Base-by-base conservation (phyloP, 2,888 invertebrate species). In the Rhagonycha lutea region DNA sequence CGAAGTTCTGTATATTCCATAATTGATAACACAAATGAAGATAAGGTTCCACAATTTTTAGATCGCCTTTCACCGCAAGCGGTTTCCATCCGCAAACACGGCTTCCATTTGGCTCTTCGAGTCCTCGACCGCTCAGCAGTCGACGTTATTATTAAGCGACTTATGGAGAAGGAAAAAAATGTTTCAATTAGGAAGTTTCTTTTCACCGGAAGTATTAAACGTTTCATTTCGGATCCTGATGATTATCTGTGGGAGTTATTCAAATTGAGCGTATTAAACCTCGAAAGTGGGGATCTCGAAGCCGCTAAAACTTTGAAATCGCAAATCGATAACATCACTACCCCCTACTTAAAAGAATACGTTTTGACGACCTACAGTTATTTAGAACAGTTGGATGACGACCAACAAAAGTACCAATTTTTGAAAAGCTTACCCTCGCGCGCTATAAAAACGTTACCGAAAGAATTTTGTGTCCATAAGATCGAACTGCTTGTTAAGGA, bases 61-160 rank as follows among this genome's bases (percentile, higher is more conserved):
- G 14, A 29, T 28, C 61, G 60, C 10, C 73, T 79, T 32, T 18
- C 23, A 11, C 61, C 72, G 2, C 23, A 28, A 9, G 32, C 71
- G 11, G 68, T 73, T 11, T 72, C 76, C 3, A 60, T 73, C 10
- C 72, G 69, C 9, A 78, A 79, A 69, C 76, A 76, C 10, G 65
- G 60, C 12, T 14, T 79, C 4, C 68, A 67, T 61, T 32, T 79
- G 23, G 18, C 72, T 0, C 47, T 69, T 7, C 29, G 29, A 14
- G 24, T 61, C 14, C 61, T 63, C 1, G 24, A 67, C 14, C 47
- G 26, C 1, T 18, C 18, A 3, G 11, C 9, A 8, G n/a, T 67
- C 10, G 28, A 63, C 10, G 18, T n/a, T 9, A 67, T 76, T 12
- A 29, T 75, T 14, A 69, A n/a, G 3, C 67, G 28, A 24, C 24